These are phyloP conservation scores for Oligia fasciuncula DNA, from an alignment of 2,888 invertebrate genomes.

Conservation along the genomic window DNA sequence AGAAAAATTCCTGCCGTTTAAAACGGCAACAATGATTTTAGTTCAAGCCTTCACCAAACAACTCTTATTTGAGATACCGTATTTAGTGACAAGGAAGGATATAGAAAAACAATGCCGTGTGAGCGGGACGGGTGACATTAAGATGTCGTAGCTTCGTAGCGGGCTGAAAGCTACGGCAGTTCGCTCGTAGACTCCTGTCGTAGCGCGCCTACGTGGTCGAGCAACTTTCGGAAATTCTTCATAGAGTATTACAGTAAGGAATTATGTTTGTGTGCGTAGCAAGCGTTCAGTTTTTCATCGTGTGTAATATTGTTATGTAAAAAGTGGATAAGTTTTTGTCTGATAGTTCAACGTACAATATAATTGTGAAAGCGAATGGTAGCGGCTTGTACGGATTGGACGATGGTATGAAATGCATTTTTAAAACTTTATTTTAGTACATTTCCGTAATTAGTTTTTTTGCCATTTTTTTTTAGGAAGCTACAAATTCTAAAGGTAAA, in stretches of 20 bases:
- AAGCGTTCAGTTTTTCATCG: conserved; percentile 69
- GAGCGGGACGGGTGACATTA: conserved; percentile 60
- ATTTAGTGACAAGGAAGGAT: conserved; percentile 72
- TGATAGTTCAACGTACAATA: conserved; percentile 87
- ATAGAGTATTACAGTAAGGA: conserved; percentile 60
- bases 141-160: conserved; percentile 74
- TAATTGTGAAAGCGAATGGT: conserved; percentile 88
- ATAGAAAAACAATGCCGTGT: conserved; percentile 58
- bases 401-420: conserved; percentile 79
- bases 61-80: conserved; percentile 78
- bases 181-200: conserved; percentile 77
- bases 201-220: conserved; percentile 80
- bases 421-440: conserved; percentile 32
- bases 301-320: conserved; percentile 84
- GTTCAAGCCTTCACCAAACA: conserved; percentile 83
- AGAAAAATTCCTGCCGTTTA: conserved; percentile 71
- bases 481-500: not conserved
- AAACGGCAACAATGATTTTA: conserved; percentile 84
- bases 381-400: conserved; percentile 83
- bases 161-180: conserved; percentile 79
- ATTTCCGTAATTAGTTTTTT: conserved; percentile 15
- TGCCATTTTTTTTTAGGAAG: not conserved
- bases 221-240: conserved; percentile 57
- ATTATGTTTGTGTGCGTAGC: conserved; percentile 74
- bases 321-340: conserved; percentile 88